Evolutionary conservation across 1,140 invertebrate genomes (phyloP).

Genomic region (Atta cephalotes): DNA sequence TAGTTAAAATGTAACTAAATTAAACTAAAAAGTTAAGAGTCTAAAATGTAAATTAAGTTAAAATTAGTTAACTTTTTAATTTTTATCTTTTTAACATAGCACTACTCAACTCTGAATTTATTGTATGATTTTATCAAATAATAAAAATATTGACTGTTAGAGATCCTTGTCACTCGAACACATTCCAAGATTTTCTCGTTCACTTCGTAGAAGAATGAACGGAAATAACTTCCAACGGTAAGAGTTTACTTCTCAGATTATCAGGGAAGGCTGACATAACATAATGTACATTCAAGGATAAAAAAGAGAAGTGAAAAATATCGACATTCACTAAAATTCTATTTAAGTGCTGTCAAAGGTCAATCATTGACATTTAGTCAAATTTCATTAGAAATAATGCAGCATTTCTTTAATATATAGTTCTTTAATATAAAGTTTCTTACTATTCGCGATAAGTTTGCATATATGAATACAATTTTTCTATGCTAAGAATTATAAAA

Average conservation of each 20-base stretch:
- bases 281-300: slow-evolving; percentile 31
- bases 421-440: not conserved
- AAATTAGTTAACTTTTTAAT: too few species aligned
- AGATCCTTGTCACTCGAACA: not conserved
- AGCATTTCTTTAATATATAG: not conserved
- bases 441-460: not conserved
- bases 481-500: not conserved
- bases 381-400: not conserved
- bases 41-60: too few species aligned
- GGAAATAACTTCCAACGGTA: not conserved
- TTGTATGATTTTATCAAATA: not conserved
- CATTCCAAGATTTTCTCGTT: slow-evolving; percentile 1
- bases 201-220: slow-evolving; percentile 12
- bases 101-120: too few species aligned
- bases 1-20: too few species aligned
- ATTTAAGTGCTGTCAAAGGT: slow-evolving; percentile 4
- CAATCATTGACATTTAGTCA: not conserved
- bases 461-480: not conserved
- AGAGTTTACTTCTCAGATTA: slow-evolving; percentile 17
- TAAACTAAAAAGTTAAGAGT: too few species aligned
- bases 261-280: not conserved
- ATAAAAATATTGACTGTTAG: slow-evolving; percentile 2
- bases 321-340: not conserved
- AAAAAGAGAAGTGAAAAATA: slow-evolving; percentile 23
- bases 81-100: too few species aligned